phyloP scores from a whole-genome alignment of 2,888 invertebrate species.

The Lasius fuliginosus region DNA sequence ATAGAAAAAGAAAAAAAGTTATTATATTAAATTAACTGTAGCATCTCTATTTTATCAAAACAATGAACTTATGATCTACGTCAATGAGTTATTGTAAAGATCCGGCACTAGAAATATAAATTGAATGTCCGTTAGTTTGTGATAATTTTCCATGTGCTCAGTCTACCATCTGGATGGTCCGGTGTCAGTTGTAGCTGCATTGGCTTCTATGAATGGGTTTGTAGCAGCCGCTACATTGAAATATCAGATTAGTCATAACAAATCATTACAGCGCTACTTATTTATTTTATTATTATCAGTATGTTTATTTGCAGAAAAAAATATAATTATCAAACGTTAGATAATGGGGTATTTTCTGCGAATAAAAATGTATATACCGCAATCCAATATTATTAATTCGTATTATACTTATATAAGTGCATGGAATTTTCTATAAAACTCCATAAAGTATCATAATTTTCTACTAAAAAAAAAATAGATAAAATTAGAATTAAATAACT shows the following conservation, averaged over 20 bases:
- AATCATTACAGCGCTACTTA: background rate
- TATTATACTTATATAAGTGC: background rate
- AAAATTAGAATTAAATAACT: background rate
- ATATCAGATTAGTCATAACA: slow-evolving; percentile 55
- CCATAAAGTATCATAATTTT: background rate
- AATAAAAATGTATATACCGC: background rate
- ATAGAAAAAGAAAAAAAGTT: background rate
- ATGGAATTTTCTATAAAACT: background rate
- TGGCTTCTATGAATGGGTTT: slow-evolving; percentile 84
- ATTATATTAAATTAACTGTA: slow-evolving; percentile 2
- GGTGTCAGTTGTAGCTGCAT: slow-evolving; percentile 76
- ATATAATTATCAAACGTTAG: background rate
- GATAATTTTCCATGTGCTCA: slow-evolving; percentile 24
- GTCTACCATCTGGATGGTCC: slow-evolving; percentile 83
- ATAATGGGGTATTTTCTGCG: background rate
- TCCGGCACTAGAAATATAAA: slow-evolving; percentile 36
- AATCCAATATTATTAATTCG: background rate
- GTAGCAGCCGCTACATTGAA: slow-evolving; percentile 79
- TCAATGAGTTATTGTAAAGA: slow-evolving; percentile 30
- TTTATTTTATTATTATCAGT: slow-evolving; percentile 32
- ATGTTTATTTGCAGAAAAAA: background rate
- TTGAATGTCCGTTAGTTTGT: slow-evolving; percentile 8
- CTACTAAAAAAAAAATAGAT: background rate
- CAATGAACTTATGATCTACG: slow-evolving; percentile 31
- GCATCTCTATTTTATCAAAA: slow-evolving; percentile 20